Base-by-base conservation (phyloP, 2,797 vertebrate genomes). In the Otolemur crassicaudatus region DNA sequence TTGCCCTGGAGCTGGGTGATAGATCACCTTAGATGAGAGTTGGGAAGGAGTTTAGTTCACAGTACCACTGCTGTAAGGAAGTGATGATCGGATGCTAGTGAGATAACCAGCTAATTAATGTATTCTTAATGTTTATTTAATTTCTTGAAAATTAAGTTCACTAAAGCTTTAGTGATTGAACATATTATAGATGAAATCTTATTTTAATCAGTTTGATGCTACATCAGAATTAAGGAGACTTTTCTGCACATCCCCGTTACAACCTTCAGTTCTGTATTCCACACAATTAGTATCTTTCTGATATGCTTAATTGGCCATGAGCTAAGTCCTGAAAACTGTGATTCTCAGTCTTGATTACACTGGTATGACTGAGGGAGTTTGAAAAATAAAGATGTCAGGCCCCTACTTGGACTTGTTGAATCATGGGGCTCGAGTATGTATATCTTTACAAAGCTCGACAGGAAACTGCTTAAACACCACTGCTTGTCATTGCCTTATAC, bases 221-320 rank as follows among this genome's bases (percentile, higher is more conserved):
- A 14, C 40, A 13, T 76, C 69, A 60, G 67, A 92, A 40, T 76
- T 75, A 80, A 69, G 29, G 27, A 34, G 61, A 22, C n/a, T 63
- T 91, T 76, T 82, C 37, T 79, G 9, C 31, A 65, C 43, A 29
- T 77, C 7, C 3, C 63, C 69, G 81, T 85, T 43, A 83, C 92
- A 98, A 95, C 85, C 60, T 96, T 96, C 34, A 96, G 69, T 67
- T 96, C 91, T 70, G 11, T 95, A 72, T 95, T 97, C 95, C 63
- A 84, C 14, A n/a, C 22, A 86, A 40, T 61, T 63, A 72, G 63
- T 85, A 17, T 90, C 79, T 97, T 97, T 96, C 82, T 93, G 1
- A 79, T 95, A 76, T 58, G 56, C 29, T 95, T 97, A 94, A 92
- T 96, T 95, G 73, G 31, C 85, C 96, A 65, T 94, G 94, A 96